Conservation (phyloP, 2,113 vertebrate genomes). For the Istiophorus platypterus region DNA sequence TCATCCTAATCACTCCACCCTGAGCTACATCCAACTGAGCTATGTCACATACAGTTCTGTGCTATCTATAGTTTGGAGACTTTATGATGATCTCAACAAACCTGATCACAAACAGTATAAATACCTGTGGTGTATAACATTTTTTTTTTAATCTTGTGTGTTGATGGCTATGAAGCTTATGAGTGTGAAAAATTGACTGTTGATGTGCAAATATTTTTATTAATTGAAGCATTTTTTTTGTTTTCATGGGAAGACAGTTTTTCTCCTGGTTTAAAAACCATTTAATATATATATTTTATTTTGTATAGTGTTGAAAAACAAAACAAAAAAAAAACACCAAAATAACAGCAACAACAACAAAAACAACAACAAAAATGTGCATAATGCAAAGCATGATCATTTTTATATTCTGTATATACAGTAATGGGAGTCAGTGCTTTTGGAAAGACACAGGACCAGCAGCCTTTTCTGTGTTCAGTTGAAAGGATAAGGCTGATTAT, state of each 20-base stretch:
- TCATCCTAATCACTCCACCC: neutral
- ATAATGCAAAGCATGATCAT: neutral
- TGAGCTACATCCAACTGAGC: conserved; percentile 18
- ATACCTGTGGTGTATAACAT: conserved; percentile 10
- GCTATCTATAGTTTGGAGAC: neutral
- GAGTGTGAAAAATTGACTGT: neutral
- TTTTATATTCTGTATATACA: conserved; percentile 27
- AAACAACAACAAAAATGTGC: neutral
- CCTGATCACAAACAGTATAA: neutral
- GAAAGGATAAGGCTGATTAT: neutral
- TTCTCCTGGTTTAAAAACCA: neutral
- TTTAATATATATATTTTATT: neutral
- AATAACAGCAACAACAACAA: neutral
- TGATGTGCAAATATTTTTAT: too few species aligned
- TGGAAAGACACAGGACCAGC: neutral
- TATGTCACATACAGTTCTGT: neutral
- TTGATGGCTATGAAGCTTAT: neutral
- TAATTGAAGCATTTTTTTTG: neutral
- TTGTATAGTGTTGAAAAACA: conserved; percentile 3
- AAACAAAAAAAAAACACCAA: too few species aligned
- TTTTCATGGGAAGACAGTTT: conserved; percentile 65
- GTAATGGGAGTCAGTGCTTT: neutral
- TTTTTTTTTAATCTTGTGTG: conserved; percentile 12
- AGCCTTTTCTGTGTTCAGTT: neutral
- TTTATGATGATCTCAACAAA: neutral